Evolutionary conservation across 2,797 vertebrate genomes (phyloP), one percentile per base, ranked within the genome.

Genomic region (Pseudomugil gertrudae): DNA sequence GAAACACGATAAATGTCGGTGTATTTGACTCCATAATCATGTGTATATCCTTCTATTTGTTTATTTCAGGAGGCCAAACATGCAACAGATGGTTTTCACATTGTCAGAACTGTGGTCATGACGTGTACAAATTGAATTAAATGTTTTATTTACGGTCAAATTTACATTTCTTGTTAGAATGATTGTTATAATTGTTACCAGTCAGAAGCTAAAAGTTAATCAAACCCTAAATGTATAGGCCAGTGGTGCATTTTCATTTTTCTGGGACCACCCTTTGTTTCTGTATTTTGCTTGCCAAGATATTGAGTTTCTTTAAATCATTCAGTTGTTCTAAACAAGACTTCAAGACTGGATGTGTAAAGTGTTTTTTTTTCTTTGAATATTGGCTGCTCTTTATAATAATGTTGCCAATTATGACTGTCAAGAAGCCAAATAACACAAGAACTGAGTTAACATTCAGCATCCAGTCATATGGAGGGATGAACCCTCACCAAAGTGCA

Each of bases 31-130:
- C 13, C 5, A 21, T 66, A 21, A 55, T 21, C 23, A 2, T 43
- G 7, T 8, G 9, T 63, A 38, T 63, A 32, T 51, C 13, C 50
- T 29, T 35, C 21, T 63, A 1, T 59, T 10, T 40, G 9, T 9
- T 64, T 36, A 6, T 50, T 54, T n/a, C 38, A 38, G 63, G 71
- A 48, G 21, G 21, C 14, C 60, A 35, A 66, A 78, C 63, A 70
- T 84, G 84, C 91, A 93, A 93, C 92, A 93, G 90, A 92, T 93
- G 90, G 88, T 91, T 90, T 63, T 58, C 38, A 70, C 11, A 54
- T 32, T 65, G 9, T 63, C 33, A 47, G 27, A 51, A 72, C 35
- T 24, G 50, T 4, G 33, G 45, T 5, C n/a, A 56, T 36, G 26
- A 54, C 21, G 7, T 60, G 15, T 62, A 5, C 21, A 15, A 24